Conservation (phyloP, 2,797 vertebrate genomes). For the Nothura maculosa region DNA sequence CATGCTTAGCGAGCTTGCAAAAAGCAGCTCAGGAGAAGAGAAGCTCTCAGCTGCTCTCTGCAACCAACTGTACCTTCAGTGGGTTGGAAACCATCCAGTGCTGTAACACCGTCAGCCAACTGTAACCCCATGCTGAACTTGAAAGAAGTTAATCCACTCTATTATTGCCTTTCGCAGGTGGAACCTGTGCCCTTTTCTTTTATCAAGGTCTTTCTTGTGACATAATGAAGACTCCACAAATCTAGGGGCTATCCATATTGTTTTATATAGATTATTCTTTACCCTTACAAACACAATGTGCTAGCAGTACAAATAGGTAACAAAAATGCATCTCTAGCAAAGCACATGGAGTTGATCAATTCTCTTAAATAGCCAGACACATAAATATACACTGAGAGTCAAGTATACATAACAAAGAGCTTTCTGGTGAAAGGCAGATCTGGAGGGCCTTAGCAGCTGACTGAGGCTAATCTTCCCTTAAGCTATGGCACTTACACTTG, state of each 20-base stretch:
- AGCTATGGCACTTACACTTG: background rate
- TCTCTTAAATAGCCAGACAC: slow-evolving; percentile 46
- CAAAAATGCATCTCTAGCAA: slow-evolving; percentile 15
- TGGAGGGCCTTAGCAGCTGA: slow-evolving; percentile 1
- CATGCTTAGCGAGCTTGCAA: background rate
- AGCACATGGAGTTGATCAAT: slow-evolving; percentile 42
- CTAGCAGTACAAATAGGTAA: slow-evolving; percentile 2
- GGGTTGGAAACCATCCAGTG: slow-evolving; percentile 76
- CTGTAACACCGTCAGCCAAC: slow-evolving; percentile 64
- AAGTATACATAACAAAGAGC: background rate
- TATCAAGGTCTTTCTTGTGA: slow-evolving; percentile 59
- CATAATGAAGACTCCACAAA: slow-evolving; percentile 66
- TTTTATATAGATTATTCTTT: slow-evolving; percentile 13
- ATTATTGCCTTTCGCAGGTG: slow-evolving; percentile 79
- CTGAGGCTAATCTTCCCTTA: slow-evolving; percentile 12
- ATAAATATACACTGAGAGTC: background rate
- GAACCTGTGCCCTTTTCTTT: slow-evolving; percentile 74
- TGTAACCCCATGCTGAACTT: slow-evolving; percentile 64
- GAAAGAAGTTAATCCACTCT: slow-evolving; percentile 73
- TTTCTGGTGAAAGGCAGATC: slow-evolving; percentile 15
- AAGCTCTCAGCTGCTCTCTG: slow-evolving; percentile 55
- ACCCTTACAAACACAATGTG: background rate
- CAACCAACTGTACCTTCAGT: slow-evolving; percentile 69
- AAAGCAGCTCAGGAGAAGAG: background rate
- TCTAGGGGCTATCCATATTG: background rate